These are phyloP conservation scores for Thryonomys swinderianus DNA, from an alignment of 2,113 vertebrate species.

Conservation along the genomic window DNA sequence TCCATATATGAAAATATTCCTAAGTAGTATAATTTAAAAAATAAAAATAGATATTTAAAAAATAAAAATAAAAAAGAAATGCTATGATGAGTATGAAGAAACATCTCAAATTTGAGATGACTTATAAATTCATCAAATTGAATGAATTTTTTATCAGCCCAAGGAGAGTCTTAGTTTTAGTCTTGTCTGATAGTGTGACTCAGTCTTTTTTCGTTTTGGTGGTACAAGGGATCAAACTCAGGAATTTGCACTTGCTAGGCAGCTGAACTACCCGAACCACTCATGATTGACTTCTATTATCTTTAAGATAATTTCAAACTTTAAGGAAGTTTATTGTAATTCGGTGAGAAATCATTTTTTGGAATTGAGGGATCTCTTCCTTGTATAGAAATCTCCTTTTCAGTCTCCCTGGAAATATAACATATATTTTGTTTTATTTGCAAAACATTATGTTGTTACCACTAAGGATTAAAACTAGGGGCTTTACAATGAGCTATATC, in stretches of 20 bases:
- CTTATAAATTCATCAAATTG: background rate
- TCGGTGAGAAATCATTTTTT: background rate
- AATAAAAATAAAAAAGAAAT: slow-evolving; percentile 17
- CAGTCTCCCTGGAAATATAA: background rate
- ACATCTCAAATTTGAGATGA: background rate
- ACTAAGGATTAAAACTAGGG: background rate
- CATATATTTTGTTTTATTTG: background rate
- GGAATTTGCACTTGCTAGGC: too few relatives aligned
- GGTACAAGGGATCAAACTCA: too few relatives aligned
- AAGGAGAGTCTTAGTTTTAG: slow-evolving; percentile 13
- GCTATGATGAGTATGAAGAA: background rate
- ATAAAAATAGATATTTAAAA: background rate
- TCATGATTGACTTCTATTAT: background rate
- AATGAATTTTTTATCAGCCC: background rate
- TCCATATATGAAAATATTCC: background rate
- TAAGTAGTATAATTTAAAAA: background rate
- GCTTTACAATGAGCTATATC: background rate
- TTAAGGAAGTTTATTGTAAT: slow-evolving; percentile 19
- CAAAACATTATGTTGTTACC: background rate
- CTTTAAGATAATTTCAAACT: background rate
- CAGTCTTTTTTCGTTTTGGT: too few relatives aligned
- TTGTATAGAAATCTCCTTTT: slow-evolving; percentile 1
- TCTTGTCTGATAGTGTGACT: background rate
- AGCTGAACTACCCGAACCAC: background rate
- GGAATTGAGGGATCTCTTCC: slow-evolving; percentile 9